Base-by-base conservation (phyloP, 2,113 vertebrate genomes). In the Thunnus thynnus region DNA sequence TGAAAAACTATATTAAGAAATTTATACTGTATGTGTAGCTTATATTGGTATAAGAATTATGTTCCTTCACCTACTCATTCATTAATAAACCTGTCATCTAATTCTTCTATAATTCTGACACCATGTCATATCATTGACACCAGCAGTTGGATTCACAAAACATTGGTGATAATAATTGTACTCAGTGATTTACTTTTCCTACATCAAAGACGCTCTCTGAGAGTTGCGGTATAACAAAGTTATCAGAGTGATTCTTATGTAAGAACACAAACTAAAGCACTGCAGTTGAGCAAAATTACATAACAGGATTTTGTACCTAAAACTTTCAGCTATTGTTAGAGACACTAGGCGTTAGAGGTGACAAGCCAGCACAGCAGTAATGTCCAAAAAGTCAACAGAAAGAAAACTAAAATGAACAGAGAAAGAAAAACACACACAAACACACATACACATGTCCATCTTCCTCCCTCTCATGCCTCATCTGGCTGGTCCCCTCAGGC, bases 401-500 rank as follows among this genome's bases (percentile, higher is more conserved):
- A 72, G 56, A 62, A 32, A 68, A 73, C 14, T 47, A 10, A n/a
- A 41, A n/a, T 4, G 30, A 17, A 62, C 25, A 68, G 11, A 14
- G 11, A 18, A 11, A 11, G 1, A 46, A 20, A 20, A 44, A 25
- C 20, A 68, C 17, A 25, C 22, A 36, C 16, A 58, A 9, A 16
- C 20, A 50, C 6, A 68, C 10, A 74, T 3, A 17, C 13, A 5
- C 51, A 1, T 36, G 0, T 52, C 22, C 11, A 14, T 88, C 48
- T 61, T 25, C 56, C 27, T 76, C 44, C 13, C 22, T 70, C 48
- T 73, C 36, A 68, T 47, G 44, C 50, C 63, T 64, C 50, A 68
- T 72, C 63, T 82, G 75, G 47, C 64, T 80, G 36, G 13, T 41
- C 55, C 65, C 72, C 65, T 77, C 30, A 1, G 83, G 90, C 20